Conservation (phyloP, 92 coral and sea anemone species). For the Porites divaricata region DNA sequence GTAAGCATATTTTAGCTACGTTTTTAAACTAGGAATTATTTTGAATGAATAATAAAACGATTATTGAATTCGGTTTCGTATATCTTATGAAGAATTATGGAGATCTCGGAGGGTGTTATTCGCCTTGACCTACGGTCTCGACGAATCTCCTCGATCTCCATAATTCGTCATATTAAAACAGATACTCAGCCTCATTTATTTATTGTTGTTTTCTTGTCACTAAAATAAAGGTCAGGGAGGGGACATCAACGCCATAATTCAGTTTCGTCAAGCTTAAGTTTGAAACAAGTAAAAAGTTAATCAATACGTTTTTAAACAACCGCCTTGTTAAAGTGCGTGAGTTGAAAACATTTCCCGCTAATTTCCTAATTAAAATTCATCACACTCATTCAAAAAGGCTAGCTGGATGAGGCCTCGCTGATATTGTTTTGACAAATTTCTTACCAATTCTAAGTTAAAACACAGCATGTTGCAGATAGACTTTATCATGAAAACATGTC, state of each 20-base stretch:
- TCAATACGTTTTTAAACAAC: conserved; percentile 15
- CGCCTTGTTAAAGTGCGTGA: conserved; percentile 5
- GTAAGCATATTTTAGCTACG: no score
- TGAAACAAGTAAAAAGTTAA: not conserved
- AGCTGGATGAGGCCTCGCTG: conserved; percentile 6
- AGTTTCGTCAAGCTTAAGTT: not conserved
- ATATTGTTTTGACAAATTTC: conserved; percentile 14
- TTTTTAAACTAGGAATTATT: no score
- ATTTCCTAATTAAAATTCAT: conserved; percentile 16
- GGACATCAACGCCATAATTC: not conserved
- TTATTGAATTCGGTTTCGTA: no score
- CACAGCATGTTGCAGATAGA: conserved; percentile 31
- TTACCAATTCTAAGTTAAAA: not conserved
- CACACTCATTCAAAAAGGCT: not conserved
- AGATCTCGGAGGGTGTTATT: no score
- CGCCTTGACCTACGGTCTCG: no score
- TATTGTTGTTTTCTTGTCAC: no score
- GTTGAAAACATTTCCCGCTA: not conserved
- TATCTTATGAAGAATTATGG: no score
- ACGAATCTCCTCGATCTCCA: no score
- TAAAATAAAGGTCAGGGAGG: no score
- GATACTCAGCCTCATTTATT: no score
- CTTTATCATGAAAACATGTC: conserved; percentile 21
- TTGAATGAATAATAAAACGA: no score
- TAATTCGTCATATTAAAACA: no score